A percentile compares a stretch with the other conserved stretches of the same genome.
Conservation (phyloP, 2,113 vertebrate genomes). For the Redunca redunca region DNA sequence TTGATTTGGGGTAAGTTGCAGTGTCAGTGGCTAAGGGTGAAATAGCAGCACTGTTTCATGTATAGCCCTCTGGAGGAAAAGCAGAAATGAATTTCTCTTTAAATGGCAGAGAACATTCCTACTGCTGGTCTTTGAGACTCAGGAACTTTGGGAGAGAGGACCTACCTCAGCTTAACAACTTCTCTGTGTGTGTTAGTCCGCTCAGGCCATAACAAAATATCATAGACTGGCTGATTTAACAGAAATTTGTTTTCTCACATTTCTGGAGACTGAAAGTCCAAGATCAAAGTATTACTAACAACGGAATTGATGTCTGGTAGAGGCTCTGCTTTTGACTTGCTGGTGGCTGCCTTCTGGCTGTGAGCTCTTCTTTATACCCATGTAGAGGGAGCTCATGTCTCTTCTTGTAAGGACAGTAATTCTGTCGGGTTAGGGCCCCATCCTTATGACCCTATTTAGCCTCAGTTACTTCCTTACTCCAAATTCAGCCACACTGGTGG, state of each 20-base stretch:
- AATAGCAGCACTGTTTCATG: neutral
- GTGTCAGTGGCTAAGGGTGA: neutral
- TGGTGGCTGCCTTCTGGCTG: neutral
- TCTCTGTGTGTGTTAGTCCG: neutral
- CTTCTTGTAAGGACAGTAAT: neutral
- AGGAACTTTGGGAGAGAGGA: neutral
- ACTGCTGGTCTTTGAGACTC: neutral
- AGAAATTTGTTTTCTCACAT: neutral
- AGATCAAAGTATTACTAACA: neutral
- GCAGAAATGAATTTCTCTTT: neutral
- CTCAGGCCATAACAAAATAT: neutral
- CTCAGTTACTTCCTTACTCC: neutral
- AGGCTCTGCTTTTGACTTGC: neutral
- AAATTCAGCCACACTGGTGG: neutral
- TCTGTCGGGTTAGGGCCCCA: neutral
- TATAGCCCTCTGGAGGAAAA: neutral
- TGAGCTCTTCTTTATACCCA: neutral
- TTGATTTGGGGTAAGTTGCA: neutral
- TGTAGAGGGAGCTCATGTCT: neutral
- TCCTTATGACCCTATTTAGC: neutral
- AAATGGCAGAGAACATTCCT: neutral
- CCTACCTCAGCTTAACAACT: neutral
- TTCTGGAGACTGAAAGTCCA: neutral
- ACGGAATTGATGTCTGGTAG: neutral
- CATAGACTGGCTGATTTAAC: neutral